Percentiles rank a stretch among this genome's conserved stretches.
Conservation (phyloP, 2,797 vertebrate species). For the Scarus forsteni region DNA sequence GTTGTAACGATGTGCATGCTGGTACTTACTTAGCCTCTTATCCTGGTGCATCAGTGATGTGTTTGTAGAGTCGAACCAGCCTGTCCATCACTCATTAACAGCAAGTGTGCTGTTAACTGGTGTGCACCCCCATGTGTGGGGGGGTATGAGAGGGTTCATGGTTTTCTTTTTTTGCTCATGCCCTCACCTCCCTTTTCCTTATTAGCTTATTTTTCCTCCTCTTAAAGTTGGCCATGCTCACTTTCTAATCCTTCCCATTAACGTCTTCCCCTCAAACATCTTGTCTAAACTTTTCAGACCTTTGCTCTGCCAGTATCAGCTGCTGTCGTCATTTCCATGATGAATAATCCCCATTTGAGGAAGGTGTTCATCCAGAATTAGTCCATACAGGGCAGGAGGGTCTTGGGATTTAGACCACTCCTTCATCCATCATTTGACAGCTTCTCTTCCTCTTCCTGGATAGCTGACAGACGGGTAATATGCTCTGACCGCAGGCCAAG, state of each 20-base stretch:
- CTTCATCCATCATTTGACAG: slow-evolving; percentile 53
- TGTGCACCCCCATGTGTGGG: too few relatives aligned
- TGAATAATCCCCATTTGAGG: slow-evolving; percentile 62
- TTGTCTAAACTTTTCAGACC: neutral
- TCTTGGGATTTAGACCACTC: slow-evolving; percentile 26
- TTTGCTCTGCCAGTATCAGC: slow-evolving; percentile 8
- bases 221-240: neutral
- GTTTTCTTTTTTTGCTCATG: neutral
- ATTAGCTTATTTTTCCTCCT: neutral
- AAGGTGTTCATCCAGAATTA: slow-evolving; percentile 67
- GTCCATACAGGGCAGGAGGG: slow-evolving; percentile 27
- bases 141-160: too few relatives aligned
- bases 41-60: too few relatives aligned
- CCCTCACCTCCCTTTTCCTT: neutral
- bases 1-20: too few relatives aligned
- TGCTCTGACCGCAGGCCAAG: neutral
- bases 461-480: slow-evolving; percentile 24
- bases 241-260: slow-evolving; percentile 2
- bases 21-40: too few relatives aligned
- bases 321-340: slow-evolving; percentile 37
- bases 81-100: too few relatives aligned
- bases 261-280: neutral
- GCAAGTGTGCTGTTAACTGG: too few relatives aligned
- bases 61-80: too few relatives aligned
- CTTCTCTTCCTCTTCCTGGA: slow-evolving; percentile 11